A percentile compares a stretch with the other conserved stretches of the same genome.
These are phyloP conservation scores for Saxidomus purpurata DNA, from an alignment of 1,140 invertebrate species.

Conservation along the genomic window DNA sequence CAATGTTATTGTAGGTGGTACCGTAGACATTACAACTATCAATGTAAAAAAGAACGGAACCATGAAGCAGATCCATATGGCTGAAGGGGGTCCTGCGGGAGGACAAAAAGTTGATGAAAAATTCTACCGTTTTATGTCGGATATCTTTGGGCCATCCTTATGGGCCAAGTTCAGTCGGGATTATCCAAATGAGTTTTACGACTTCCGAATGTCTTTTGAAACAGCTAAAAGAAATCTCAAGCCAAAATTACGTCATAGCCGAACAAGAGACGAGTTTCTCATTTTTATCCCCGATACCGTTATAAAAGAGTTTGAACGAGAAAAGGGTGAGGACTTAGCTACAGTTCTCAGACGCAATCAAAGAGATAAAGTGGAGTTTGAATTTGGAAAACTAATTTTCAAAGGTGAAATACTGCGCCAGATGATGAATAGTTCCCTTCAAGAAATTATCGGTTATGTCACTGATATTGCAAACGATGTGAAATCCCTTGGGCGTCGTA, in stretches of 20 bases:
- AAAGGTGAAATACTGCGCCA: background rate
- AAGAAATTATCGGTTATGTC: background rate
- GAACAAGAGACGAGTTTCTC: slow-evolving; percentile 7
- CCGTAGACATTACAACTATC: slow-evolving; percentile 35
- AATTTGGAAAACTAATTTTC: background rate
- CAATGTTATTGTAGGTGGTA: background rate
- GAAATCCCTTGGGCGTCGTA: background rate
- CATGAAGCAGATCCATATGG: slow-evolving; percentile 25
- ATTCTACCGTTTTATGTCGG: background rate
- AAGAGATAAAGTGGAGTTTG: slow-evolving; percentile 1
- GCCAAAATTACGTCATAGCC: background rate
- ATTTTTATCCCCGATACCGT: background rate
- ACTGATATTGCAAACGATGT: background rate
- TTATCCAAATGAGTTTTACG: background rate
- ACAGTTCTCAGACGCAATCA: background rate
- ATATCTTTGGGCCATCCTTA: background rate
- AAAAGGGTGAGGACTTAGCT: background rate
- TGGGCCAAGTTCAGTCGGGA: background rate
- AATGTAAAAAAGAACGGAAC: background rate
- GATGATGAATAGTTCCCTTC: background rate
- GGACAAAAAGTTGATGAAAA: slow-evolving; percentile 28
- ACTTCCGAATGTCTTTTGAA: slow-evolving; percentile 7
- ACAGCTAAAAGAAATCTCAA: slow-evolving; percentile 3
- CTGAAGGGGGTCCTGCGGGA: background rate
- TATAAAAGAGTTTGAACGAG: background rate